Percentiles rank a stretch among this genome's conserved stretches.
phyloP scores from a whole-genome alignment of 2,113 vertebrate species.

The Athene noctua region DNA sequence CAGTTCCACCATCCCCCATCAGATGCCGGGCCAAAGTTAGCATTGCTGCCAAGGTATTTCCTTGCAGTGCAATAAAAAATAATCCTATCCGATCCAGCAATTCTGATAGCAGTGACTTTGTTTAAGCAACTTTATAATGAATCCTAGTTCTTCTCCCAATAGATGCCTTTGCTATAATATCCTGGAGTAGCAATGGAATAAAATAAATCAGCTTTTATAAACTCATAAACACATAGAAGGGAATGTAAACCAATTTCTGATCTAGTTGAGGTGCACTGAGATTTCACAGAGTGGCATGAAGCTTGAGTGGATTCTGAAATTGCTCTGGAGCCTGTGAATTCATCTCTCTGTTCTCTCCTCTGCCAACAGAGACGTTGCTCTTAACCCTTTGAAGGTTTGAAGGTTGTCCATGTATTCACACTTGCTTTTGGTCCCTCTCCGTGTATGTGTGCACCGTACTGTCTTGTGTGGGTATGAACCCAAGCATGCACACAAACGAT shows the following conservation, averaged over 20 bases:
- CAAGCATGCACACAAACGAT: no score
- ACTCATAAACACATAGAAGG: conserved; percentile 59
- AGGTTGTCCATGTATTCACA: neutral
- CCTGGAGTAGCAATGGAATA: neutral
- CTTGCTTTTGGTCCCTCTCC: neutral
- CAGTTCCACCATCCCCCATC: neutral
- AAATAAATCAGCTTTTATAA: conserved; percentile 62
- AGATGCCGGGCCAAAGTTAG: neutral
- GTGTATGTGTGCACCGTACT: neutral
- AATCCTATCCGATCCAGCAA: neutral
- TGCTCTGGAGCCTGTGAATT: conserved; percentile 57
- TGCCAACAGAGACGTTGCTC: neutral
- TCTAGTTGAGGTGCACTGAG: conserved; percentile 50
- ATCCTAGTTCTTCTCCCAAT: neutral
- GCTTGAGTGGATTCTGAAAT: conserved; percentile 65
- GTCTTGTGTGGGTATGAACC: neutral
- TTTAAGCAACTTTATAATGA: conserved; percentile 52
- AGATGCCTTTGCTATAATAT: conserved; percentile 32
- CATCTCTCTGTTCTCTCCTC: conserved; percentile 12
- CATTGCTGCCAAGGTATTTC: neutral
- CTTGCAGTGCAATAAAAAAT: neutral
- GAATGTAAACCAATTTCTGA: conserved; percentile 68
- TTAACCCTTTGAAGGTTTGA: conserved; percentile 27
- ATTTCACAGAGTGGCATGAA: conserved; percentile 57
- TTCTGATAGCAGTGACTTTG: neutral